Evolutionary conservation across 92 coral and sea anemone species (phyloP).

Genomic region (Porites evermanni): DNA sequence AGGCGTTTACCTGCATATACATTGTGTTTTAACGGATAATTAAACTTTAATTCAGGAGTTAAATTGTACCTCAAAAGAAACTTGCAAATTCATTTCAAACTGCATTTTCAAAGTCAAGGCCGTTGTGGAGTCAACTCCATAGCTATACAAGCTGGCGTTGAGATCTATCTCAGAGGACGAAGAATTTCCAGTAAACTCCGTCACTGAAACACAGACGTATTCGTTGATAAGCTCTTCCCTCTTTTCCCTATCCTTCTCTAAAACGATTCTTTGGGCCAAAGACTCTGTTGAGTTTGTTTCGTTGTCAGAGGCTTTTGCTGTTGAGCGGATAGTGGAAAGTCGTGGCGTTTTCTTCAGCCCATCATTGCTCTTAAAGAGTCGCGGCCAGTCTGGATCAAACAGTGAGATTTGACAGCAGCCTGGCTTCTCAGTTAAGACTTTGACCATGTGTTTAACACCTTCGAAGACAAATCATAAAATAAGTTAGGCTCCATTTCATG

Average conservation of each 20-base stretch:
- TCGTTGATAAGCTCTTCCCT: slow-evolving; percentile 58
- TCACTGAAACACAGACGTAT: slow-evolving; percentile 38
- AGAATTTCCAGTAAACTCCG: slow-evolving; percentile 49
- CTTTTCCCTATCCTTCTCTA: slow-evolving; percentile 53
- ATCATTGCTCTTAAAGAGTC: slow-evolving; percentile 23
- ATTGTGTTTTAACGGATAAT: no score
- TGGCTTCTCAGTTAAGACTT: slow-evolving; percentile 66
- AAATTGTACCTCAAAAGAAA: slow-evolving; percentile 81
- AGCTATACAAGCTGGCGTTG: slow-evolving; percentile 71
- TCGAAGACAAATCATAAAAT: neutral
- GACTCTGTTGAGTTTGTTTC: slow-evolving; percentile 26
- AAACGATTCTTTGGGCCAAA: slow-evolving; percentile 37
- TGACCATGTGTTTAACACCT: slow-evolving; percentile 62
- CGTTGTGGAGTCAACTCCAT: slow-evolving; percentile 79
- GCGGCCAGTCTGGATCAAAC: slow-evolving; percentile 74
- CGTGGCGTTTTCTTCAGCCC: slow-evolving; percentile 44
- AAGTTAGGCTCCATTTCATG: no score
- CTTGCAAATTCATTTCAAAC: slow-evolving; percentile 57
- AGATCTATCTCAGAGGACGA: slow-evolving; percentile 70
- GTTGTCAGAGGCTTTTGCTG: slow-evolving; percentile 1
- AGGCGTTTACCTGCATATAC: no score
- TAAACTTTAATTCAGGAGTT: no score
- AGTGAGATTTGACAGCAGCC: slow-evolving; percentile 51
- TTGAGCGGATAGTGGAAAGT: slow-evolving; percentile 34
- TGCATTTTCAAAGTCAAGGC: slow-evolving; percentile 82